phyloP scores from a whole-genome alignment of 2,113 vertebrate genomes.

The Melanerpes aurifrons region DNA sequence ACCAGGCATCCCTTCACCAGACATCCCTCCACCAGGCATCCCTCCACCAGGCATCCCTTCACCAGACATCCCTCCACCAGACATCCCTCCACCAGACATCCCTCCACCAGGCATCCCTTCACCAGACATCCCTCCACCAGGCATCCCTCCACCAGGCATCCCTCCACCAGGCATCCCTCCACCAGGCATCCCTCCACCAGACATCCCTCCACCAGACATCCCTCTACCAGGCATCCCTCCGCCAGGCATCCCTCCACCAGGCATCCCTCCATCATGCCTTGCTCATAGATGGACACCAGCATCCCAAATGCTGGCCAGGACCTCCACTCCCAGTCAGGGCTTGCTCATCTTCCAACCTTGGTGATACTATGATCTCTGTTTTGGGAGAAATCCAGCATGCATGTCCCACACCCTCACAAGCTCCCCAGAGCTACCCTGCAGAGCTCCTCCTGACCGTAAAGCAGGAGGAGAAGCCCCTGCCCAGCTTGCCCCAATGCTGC shows the following conservation, averaged over 20 bases:
- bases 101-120: not conserved
- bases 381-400: not conserved
- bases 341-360: not conserved
- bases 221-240: not conserved
- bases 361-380: too few relatives aligned
- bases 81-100: too few relatives aligned
- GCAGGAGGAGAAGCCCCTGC: not conserved
- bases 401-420: rapidly evolving
- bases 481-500: rapidly evolving
- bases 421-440: too few relatives aligned
- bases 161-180: not conserved
- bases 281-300: not conserved
- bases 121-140: too few relatives aligned
- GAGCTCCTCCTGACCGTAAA: not conserved
- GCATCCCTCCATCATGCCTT: rapidly evolving
- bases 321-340: not conserved
- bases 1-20: rapidly evolving
- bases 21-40: not conserved
- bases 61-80: rapidly evolving
- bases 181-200: rapidly evolving
- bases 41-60: not conserved
- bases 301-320: not conserved
- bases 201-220: too few relatives aligned
- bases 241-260: rapidly evolving
- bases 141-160: too few relatives aligned